Base-by-base conservation (phyloP, 2,797 vertebrate genomes). In the Neomorphus geoffroyi region DNA sequence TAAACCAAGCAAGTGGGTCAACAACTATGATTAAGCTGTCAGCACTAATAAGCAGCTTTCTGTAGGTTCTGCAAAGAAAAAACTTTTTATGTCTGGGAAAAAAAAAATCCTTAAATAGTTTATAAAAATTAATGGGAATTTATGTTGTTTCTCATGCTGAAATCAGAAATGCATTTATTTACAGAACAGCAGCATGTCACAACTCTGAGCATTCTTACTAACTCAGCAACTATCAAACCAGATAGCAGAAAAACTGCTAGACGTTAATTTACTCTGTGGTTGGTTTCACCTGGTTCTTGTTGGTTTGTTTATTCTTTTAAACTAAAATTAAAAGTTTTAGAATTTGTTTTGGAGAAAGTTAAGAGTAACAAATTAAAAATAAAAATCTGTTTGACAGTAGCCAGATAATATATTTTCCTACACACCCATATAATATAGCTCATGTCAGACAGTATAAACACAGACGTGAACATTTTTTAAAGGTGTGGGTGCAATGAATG, bases 1-100 rank as follows among this genome's bases (percentile, higher is more conserved):
- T 88, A 92, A 91, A 92, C 80, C 72, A 86, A 90, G 94, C 85
- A 96, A 74, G 64, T 80, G 43, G 94, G 96, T 97, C 96, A 97
- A 94, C 80, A 95, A 70, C 92, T 96, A 57, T 93, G 95, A 96
- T 97, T 97, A 97, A 96, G 33, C 61, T 96, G 95, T 96, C 96
- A 95, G n/a, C 65, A 91, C 93, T 96, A 97, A 97, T 96, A 78
- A 95, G 64, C 65, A 72, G 60, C 86, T 97, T 92, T 65, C 50
- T 90, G 96, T 62, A 94, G 30, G 91, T 97, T 95, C 75, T 70
- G 60, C 58, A 70, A 37, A 93, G 62, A 90, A 62, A 74, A 75
- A 90, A 51, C 5, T 84, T 85, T 43, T 73, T 73, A 66, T 33
- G 18, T 46, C 13, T 54, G 3, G 51, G n/a, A n/a, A n/a, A 15